These are phyloP conservation scores for Enhydra lutris DNA, from an alignment of 2,113 vertebrate genomes.

Conservation along the genomic window DNA sequence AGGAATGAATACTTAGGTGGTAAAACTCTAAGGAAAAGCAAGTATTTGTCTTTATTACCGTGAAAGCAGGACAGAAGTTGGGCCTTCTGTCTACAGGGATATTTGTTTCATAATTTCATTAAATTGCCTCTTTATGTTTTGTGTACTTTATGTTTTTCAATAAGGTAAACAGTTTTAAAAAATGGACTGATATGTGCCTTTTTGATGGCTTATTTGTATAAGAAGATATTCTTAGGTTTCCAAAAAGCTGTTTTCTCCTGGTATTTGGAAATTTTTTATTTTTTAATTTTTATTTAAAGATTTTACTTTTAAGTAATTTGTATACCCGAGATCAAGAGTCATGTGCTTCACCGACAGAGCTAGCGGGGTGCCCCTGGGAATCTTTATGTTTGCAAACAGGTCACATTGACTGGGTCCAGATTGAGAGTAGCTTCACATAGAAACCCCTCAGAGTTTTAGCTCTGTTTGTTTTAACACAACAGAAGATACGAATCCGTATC, in stretches of 20 bases:
- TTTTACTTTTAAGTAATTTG: background rate
- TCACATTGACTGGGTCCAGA: background rate
- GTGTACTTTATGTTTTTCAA: background rate
- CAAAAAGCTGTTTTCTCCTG: background rate
- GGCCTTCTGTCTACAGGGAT: background rate
- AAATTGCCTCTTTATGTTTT: slow-evolving; percentile 3
- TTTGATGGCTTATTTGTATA: background rate
- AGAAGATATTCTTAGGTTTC: background rate
- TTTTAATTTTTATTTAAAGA: background rate
- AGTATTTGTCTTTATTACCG: background rate
- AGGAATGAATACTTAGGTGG: background rate
- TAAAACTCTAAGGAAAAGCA: background rate
- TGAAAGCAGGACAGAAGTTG: background rate
- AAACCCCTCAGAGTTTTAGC: background rate
- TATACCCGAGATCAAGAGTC: background rate
- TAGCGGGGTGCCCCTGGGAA: background rate
- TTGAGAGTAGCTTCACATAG: background rate
- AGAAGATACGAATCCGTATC: background rate
- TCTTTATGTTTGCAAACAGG: background rate
- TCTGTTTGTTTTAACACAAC: background rate
- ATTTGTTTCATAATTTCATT: background rate
- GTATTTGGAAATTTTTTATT: background rate
- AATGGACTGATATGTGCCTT: background rate
- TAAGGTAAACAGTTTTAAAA: background rate
- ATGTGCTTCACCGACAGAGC: background rate